A percentile compares a stretch with the other conserved stretches of the same genome.
Evolutionary conservation across 2,113 vertebrate genomes (phyloP).

Genomic region (Macroglossus sobrinus): DNA sequence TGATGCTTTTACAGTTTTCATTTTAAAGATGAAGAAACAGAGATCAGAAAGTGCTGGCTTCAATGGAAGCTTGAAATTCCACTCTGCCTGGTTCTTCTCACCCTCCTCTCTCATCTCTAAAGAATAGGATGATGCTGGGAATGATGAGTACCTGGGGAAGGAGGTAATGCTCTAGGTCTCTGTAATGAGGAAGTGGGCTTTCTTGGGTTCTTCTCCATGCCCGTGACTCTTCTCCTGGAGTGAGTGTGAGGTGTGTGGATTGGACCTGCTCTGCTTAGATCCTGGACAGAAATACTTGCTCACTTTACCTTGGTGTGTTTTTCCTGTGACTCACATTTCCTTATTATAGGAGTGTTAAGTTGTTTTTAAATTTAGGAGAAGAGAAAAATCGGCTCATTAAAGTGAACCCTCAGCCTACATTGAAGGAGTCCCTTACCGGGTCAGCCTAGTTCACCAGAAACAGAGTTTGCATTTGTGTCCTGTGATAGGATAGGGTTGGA

Average conservation of each 20-base stretch:
- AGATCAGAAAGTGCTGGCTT: neutral
- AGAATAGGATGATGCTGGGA: neutral
- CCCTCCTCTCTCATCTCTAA: neutral
- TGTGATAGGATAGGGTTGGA: neutral
- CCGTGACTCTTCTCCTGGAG: neutral
- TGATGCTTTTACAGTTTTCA: neutral
- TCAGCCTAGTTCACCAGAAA: neutral
- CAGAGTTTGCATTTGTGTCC: neutral
- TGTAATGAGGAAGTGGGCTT: rapidly evolving
- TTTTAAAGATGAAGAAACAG: neutral
- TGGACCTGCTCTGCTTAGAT: neutral
- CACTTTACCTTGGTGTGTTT: neutral
- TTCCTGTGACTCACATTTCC: neutral
- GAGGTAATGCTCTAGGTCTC: neutral
- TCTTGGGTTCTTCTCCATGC: neutral
- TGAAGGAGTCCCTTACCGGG: neutral
- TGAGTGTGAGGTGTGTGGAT: neutral
- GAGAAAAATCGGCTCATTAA: neutral
- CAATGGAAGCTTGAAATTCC: neutral
- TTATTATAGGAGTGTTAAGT: neutral
- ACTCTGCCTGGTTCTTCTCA: neutral
- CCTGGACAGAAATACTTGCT: neutral
- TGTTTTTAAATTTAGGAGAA: neutral
- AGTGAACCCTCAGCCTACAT: neutral
- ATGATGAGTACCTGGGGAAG: neutral